Evolutionary conservation across 2,113 vertebrate genomes (phyloP), one percentile per base, ranked within the genome.

Genomic region (Narcine bancroftii): DNA sequence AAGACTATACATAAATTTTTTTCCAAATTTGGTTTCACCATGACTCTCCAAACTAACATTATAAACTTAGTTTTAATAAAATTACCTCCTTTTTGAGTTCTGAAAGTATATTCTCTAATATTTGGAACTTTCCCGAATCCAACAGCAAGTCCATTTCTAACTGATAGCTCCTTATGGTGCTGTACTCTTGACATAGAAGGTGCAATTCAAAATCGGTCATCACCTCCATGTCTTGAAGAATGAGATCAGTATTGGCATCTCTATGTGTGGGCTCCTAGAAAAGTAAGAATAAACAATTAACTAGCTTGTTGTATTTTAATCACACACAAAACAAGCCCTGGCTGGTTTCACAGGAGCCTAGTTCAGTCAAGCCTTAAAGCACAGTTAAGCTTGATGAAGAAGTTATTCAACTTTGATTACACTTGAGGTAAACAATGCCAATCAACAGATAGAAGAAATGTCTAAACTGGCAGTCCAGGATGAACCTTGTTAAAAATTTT

Each of bases 191-290:
- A 94, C 98, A 99, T 92, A 99, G 96, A 75, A 96, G 94, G 93
- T 99, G 97, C 87, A 99, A 96, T 93, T 99, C 99, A 95, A 99
- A 99, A 95, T 99, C 99, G 81, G 98, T 98, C 98, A 99, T 99
- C 92, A 98, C 97, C 93, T 97, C 96, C 98, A 99, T 99, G 94
- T 99, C 98, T 95, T 99, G 98, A 93, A 97, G 97, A 94, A 99
- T 98, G 92, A 99, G 96, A 93, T 96, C 96, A 69, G 98, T 96
- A 42, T 98, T 95, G 10, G 98, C 98, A 93, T 99, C 97, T 93
- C 94, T 94, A 94, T 99, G 98, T 26, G 97, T 98, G 72, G 98
- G 97, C 93, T 99, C 98, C 99, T 99, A 93, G 93, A 93, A 94
- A 93, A 53, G 60, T 17, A 2, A 66, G 29, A 60, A 76, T 17